Evolutionary conservation across 2,797 vertebrate genomes (phyloP).

Genomic region (Amblyopsis hoosieri): DNA sequence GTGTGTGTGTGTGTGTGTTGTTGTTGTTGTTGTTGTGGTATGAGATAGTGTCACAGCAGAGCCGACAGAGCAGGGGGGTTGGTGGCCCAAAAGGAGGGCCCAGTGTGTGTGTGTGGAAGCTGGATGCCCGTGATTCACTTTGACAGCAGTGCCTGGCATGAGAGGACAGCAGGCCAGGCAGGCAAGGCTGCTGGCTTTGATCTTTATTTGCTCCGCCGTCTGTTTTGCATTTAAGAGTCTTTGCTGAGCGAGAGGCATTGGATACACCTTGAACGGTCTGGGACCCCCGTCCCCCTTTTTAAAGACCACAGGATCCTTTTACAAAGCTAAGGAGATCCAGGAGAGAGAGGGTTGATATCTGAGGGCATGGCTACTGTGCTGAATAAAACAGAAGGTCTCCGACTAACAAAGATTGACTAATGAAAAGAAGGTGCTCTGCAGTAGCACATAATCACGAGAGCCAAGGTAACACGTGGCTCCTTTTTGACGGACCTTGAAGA

Average conservation of each 20-base stretch:
- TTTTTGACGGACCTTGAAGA: constrained; percentile 41
- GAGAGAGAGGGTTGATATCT: constrained; percentile 55
- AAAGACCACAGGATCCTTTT: constrained; percentile 74
- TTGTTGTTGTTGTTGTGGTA: constrained; percentile 9
- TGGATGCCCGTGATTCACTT: constrained; percentile 63
- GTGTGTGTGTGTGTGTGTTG: constrained; percentile 35
- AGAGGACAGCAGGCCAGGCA: constrained; percentile 72
- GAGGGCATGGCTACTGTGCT: constrained; percentile 39
- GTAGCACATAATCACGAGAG: constrained; percentile 58
- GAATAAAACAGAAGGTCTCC: constrained; percentile 52
- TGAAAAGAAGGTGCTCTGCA: constrained; percentile 56
- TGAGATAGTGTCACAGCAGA: constrained; percentile 6
- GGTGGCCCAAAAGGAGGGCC: constrained; percentile 27
- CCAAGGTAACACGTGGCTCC: constrained; percentile 38
- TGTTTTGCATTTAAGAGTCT: constrained; percentile 82
- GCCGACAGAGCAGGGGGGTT: not conserved
- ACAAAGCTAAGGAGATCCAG: constrained; percentile 72
- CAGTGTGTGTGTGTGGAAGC: constrained; percentile 28
- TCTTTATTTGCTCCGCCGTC: constrained; percentile 78
- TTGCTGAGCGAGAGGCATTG: constrained; percentile 75
- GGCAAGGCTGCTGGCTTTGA: constrained; percentile 77
- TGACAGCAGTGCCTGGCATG: constrained; percentile 74
- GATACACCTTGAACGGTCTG: constrained; percentile 77
- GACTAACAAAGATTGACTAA: constrained; percentile 63
- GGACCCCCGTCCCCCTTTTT: constrained; percentile 64